These are phyloP conservation scores for Epicauta chinensis DNA, from an alignment of 1,140 invertebrate genomes.

Conservation along the genomic window DNA sequence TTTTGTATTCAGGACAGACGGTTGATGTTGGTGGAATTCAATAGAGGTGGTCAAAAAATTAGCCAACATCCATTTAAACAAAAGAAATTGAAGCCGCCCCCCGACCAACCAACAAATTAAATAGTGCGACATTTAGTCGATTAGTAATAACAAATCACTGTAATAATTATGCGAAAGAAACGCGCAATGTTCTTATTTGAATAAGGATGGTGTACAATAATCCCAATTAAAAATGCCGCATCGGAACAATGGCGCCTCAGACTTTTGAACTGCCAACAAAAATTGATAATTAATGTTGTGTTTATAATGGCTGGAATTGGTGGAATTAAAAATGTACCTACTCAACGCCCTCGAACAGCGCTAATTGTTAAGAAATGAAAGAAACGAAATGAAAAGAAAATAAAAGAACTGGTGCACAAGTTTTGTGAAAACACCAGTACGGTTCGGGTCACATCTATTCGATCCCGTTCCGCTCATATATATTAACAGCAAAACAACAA, in stretches of 20 bases:
- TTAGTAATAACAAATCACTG: no score
- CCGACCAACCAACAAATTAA: no score
- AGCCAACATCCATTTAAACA: no score
- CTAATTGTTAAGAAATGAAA: slow-evolving; percentile 36
- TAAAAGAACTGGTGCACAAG: neutral
- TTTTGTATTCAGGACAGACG: neutral
- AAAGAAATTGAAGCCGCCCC: no score
- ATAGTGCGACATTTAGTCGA: no score
- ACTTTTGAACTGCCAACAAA: slow-evolving; percentile 31
- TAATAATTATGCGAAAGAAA: slow-evolving; percentile 37
- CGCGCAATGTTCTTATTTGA: slow-evolving; percentile 40
- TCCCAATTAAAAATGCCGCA: slow-evolving; percentile 43
- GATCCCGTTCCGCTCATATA: slow-evolving; percentile 12
- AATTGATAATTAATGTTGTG: slow-evolving; percentile 46
- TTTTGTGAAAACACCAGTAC: neutral
- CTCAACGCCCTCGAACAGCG: slow-evolving; percentile 28
- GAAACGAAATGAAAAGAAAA: slow-evolving; percentile 19
- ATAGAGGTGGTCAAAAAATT: no score
- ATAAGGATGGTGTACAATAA: slow-evolving; percentile 43
- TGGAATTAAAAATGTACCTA: slow-evolving; percentile 43
- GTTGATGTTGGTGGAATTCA: no score
- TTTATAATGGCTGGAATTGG: slow-evolving; percentile 41
- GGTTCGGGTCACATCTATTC: no score
- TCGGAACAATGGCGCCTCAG: slow-evolving; percentile 39
- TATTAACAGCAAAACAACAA: slow-evolving; percentile 30